These are phyloP conservation scores for Cabera pusaria DNA, from an alignment of 2,888 invertebrate species.

Conservation along the genomic window DNA sequence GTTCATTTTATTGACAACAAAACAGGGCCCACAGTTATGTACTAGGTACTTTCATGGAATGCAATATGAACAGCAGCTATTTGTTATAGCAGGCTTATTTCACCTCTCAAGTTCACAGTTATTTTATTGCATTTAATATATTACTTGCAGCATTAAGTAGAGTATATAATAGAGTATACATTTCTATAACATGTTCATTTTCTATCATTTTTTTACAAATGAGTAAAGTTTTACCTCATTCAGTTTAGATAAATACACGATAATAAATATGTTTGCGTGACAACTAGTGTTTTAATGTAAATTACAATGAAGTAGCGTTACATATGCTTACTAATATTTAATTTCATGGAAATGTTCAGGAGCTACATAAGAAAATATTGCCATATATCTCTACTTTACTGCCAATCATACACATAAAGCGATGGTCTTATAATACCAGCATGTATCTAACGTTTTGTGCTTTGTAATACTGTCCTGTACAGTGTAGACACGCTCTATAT, in stretches of 20 bases:
- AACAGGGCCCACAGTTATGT: constrained; percentile 54
- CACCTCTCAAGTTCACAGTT: too few species aligned
- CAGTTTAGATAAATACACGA: background rate
- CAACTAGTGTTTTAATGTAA: constrained; percentile 15
- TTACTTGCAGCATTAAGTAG: constrained; percentile 5
- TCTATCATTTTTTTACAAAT: constrained; percentile 17
- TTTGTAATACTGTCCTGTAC: constrained; percentile 22
- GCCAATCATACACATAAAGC: constrained; percentile 16
- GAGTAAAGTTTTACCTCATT: background rate
- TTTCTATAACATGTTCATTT: constrained; percentile 21
- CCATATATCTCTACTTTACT: constrained; percentile 13
- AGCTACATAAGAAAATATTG: constrained; percentile 10
- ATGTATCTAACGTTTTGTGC: constrained; percentile 29
- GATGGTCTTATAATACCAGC: constrained; percentile 1
- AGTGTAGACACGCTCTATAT: constrained; percentile 16
- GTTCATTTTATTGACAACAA: constrained; percentile 71
- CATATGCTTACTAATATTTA: background rate
- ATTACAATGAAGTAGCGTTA: background rate
- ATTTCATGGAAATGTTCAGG: background rate
- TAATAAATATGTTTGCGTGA: constrained; percentile 27
- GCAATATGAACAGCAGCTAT: constrained; percentile 13
- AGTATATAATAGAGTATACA: constrained; percentile 6
- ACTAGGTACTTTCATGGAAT: constrained; percentile 38
- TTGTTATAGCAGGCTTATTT: too few species aligned
- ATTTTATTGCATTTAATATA: constrained; percentile 6